phyloP scores from a whole-genome alignment of 2,797 vertebrate genomes.

The Hephaestus fuliginosus region DNA sequence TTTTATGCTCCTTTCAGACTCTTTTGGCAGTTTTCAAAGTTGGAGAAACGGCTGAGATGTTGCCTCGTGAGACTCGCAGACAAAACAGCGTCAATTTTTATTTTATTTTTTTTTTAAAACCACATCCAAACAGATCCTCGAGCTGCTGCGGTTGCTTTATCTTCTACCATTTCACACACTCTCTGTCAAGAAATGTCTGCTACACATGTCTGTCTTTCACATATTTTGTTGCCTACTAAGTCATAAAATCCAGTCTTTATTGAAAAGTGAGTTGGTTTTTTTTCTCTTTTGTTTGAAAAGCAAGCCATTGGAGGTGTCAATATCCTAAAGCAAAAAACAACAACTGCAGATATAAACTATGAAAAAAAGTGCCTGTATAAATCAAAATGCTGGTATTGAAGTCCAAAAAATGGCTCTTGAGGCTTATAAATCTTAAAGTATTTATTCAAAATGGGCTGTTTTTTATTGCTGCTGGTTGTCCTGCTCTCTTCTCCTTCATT shows the following conservation, averaged over 20 bases:
- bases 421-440: neutral
- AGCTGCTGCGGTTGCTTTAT: constrained; percentile 8
- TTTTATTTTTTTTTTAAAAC: neutral
- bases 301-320: neutral
- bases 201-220: constrained; percentile 8
- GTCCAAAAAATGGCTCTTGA: neutral
- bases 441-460: neutral
- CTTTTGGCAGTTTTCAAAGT: constrained; percentile 48
- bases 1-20: constrained; percentile 1
- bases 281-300: neutral
- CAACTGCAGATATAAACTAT: neutral
- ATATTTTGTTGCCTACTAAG: constrained; percentile 24
- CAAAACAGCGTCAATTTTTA: constrained; percentile 35
- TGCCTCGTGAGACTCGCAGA: constrained; percentile 21
- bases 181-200: constrained; percentile 22
- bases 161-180: constrained; percentile 6
- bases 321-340: constrained; percentile 6
- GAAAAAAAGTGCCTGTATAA: neutral
- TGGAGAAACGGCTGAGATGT: constrained; percentile 27
- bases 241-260: neutral
- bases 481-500: neutral
- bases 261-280: neutral
- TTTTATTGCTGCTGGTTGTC: neutral
- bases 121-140: constrained; percentile 21
- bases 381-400: neutral